Conservation (phyloP, 2,888 invertebrate genomes). For the Agrotis puta region DNA sequence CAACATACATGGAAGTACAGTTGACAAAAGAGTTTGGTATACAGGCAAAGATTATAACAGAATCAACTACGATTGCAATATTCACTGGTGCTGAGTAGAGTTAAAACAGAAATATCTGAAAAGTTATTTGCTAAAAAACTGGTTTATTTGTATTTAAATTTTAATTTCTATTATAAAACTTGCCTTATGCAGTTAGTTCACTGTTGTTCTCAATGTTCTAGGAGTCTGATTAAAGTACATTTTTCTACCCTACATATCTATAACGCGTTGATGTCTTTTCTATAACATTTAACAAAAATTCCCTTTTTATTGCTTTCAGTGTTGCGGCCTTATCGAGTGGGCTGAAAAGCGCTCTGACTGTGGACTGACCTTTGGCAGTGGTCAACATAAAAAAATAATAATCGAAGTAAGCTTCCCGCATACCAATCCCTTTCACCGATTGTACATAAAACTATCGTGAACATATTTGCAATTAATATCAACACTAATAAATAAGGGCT, state of each 20-base stretch:
- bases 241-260: neutral
- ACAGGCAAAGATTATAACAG: neutral
- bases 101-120: no score
- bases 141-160: no score
- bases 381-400: no score
- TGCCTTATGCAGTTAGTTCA: no score
- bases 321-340: no score
- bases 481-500: conserved; percentile 74
- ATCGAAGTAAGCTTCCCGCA: neutral
- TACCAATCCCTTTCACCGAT: neutral
- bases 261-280: neutral
- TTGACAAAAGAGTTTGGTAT: conserved; percentile 6
- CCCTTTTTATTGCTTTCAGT: neutral
- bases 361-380: no score
- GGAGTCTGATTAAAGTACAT: neutral
- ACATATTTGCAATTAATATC: conserved; percentile 76
- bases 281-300: neutral
- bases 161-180: no score
- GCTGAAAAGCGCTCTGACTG: no score
- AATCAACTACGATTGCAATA: neutral
- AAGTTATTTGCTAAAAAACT: no score
- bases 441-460: conserved; percentile 64
- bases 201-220: no score
- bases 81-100: neutral
- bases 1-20: conserved; percentile 29